Base-by-base conservation (phyloP, 1,140 invertebrate species). In the Drosophila novamexicana region DNA sequence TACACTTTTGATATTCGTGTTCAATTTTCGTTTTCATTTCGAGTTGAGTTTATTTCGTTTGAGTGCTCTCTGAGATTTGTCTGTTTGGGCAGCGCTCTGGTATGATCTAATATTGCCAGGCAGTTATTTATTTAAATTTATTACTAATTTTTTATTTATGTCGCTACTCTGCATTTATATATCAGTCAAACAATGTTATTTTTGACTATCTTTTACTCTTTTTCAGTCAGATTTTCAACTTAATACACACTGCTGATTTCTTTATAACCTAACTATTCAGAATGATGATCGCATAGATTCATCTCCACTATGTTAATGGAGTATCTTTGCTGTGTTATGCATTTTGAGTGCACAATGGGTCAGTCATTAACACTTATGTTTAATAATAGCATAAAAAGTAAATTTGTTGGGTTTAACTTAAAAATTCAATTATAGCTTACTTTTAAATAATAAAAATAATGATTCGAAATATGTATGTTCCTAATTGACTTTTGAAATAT, bases 81-180 rank as follows among this genome's bases (percentile, higher is more conserved):
- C 34, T 63, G 22, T 10, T 34, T 40, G 14, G 18, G 12, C 42
- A 9, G 56, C n/a, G 47, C 36, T 44, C 52, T 53, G 5, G 61
- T 69, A 84, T 89, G 84, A 89, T 89, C 85, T 89, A 89, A 89
- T 89, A 81, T 78, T 77, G 85, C 68, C 74, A 79, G 77, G 74
- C 84, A 88, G 74, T 85, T 89, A 89, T 89, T 88, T 88, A 89
- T 88, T 88, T 89, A 89, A 89, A 89, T 89, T 89, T 89, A 89
- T 89, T 89, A 79, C 75, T 66, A 81, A 89, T 84, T 90, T 86
- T 89, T 84, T 89, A 84, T 84, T 77, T 77, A 78, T 78, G 82
- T 67, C 44, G 67, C 64, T 74, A 69, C 59, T 66, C 73, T 64
- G 61, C 22, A 84, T 89, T 90, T 89, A 69, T 78, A 82, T 76